Evolutionary conservation across 2,113 vertebrate genomes (phyloP).

Genomic region (Microcebus lehilahytsara): DNA sequence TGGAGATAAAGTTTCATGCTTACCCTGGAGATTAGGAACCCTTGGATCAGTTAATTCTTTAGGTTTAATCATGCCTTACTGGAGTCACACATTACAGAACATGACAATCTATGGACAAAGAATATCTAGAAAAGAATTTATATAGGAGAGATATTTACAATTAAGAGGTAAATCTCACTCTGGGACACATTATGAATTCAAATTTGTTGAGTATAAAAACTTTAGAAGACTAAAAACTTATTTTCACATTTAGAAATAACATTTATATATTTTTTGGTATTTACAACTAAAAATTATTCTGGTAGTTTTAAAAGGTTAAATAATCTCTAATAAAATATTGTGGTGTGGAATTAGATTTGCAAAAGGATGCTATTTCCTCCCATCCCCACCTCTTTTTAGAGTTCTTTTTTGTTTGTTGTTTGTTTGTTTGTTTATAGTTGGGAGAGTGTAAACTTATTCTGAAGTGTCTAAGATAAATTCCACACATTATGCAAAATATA

Average conservation of each 20-base stretch:
- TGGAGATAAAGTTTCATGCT: neutral
- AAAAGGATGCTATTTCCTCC: neutral
- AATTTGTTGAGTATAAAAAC: neutral
- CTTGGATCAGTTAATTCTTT: neutral
- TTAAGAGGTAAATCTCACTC: neutral
- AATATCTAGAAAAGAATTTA: neutral
- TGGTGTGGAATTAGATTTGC: neutral
- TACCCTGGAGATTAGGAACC: neutral
- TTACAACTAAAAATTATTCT: neutral
- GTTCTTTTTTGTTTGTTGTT: neutral
- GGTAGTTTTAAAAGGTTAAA: neutral
- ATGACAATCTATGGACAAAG: neutral
- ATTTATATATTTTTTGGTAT: neutral
- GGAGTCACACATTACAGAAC: neutral
- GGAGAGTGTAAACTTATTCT: neutral
- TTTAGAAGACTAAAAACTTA: neutral
- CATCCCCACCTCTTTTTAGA: neutral
- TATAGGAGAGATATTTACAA: neutral
- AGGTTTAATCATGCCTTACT: neutral
- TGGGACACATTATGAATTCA: neutral
- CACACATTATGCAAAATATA: neutral
- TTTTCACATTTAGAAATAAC: neutral
- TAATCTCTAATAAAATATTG: neutral
- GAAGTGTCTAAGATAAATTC: neutral
- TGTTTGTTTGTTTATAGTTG: neutral